Conservation (phyloP, 1,140 invertebrate genomes). For the Tigriopus japonicus region DNA sequence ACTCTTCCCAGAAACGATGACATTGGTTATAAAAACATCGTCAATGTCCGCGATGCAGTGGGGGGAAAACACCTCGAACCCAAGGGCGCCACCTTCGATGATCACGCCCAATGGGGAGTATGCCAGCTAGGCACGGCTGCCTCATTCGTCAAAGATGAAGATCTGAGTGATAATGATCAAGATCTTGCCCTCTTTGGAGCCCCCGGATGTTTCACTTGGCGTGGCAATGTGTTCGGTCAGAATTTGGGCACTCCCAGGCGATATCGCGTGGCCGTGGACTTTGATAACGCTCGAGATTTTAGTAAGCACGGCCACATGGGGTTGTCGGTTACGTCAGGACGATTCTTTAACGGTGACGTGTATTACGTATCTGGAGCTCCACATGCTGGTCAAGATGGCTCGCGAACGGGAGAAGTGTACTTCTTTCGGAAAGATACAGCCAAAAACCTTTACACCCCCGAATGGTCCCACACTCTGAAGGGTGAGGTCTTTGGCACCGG, state of each 20-base stretch:
- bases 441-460: not conserved
- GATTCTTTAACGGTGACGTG: not conserved
- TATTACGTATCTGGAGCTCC: slow-evolving; percentile 6
- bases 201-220: slow-evolving; percentile 69
- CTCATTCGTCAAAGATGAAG: not conserved
- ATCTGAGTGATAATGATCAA: slow-evolving; percentile 22
- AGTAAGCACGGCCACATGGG: slow-evolving; percentile 8
- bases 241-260: not conserved
- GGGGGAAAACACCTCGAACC: not conserved
- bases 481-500: slow-evolving; percentile 49
- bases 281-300: not conserved
- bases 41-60: slow-evolving; percentile 1
- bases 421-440: slow-evolving; percentile 19
- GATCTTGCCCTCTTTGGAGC: slow-evolving; percentile 64
- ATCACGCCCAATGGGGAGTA: slow-evolving; percentile 8
- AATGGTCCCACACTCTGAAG: not conserved
- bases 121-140: slow-evolving; percentile 6
- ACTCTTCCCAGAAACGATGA: not conserved
- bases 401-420: slow-evolving; percentile 8
- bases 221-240: slow-evolving; percentile 56
- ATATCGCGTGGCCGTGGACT: not conserved
- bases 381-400: not conserved
- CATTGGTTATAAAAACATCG: slow-evolving; percentile 4
- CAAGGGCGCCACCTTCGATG: not conserved
- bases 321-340: slow-evolving; percentile 10